Base-by-base conservation (phyloP, 2,797 vertebrate species). In the Tympanoctomys barrerae region DNA sequence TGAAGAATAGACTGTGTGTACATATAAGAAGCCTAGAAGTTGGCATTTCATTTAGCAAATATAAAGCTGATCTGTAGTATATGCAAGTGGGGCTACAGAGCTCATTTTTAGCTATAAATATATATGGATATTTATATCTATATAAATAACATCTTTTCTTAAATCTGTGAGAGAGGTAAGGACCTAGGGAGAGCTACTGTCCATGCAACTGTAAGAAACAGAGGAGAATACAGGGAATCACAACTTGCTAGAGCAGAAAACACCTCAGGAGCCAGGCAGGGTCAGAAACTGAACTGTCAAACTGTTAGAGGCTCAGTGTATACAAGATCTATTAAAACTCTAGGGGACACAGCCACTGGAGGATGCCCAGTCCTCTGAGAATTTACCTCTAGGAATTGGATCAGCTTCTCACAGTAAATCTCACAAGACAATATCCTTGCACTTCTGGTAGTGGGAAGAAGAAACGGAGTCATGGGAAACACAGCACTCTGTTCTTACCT, bases 81-180 rank as follows among this genome's bases (percentile, higher is more conserved):
- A 49, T 31, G 42, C 6, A 49, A 49, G 14, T 16, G 12, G 22
- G 26, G 80, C 4, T 42, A 81, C 8, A 21, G 14, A 85, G 26
- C 14, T 95, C 18, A 86, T 59, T 88, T 77, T 59, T 31, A 84
- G 64, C 82, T 68, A 87, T 9, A 96, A 68, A 26, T 71, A 26
- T 26, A 80, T 70, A 33, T 87, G 39, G 26, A 86, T 49, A 49
- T 49, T 49, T 49, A 49, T 49, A 49, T 49, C 8, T 11, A 49
- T 49, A 49, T 49, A 49, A 49, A 52, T 2, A 80, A 57, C 4
- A 57, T 21, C 19, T 68, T 11, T 42, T 54, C 22, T n/a, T 54
- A 54, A 31, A 84, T 26, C 46, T 26, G 26, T 13, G 26, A 89
- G 46, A 79, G 5, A 62, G 26, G 16, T 19, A 59, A 88, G 36